Percentiles rank a stretch among this genome's conserved stretches.
Conservation (phyloP, 2,888 invertebrate species). For the Limnephilus marmoratus region DNA sequence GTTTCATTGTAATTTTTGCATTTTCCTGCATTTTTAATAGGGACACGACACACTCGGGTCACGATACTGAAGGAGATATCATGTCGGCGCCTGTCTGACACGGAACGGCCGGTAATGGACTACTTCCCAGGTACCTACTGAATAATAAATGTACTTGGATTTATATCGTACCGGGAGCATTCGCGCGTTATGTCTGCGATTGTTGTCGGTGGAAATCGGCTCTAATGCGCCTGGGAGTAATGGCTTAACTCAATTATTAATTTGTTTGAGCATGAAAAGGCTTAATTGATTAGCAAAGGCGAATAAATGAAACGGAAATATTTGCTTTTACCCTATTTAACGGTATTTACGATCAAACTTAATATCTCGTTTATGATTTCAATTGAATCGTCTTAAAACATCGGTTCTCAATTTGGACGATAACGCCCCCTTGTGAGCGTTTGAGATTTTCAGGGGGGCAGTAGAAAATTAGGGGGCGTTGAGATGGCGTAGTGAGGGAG, state of each 20-base stretch:
- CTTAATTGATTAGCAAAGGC: not conserved
- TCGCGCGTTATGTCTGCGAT: not conserved
- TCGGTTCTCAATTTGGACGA: no score
- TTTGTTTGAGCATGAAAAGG: not conserved
- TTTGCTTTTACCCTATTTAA: not conserved
- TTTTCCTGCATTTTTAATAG: not conserved
- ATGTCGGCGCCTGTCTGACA: not conserved
- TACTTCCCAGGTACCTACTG: not conserved
- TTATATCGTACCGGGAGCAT: not conserved
- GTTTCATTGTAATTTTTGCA: not conserved
- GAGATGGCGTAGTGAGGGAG: no score
- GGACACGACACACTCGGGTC: not conserved
- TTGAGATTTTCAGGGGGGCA: no score
- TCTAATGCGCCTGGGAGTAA: not conserved
- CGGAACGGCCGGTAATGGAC: not conserved
- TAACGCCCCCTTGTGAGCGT: no score
- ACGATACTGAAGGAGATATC: not conserved
- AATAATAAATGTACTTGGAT: not conserved
- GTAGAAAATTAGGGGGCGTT: no score
- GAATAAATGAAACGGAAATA: not conserved
- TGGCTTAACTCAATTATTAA: not conserved
- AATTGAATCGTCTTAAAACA: no score
- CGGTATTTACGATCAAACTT: not conserved
- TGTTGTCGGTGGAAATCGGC: not conserved
- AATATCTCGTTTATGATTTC: no score